phyloP scores from a whole-genome alignment of 2,888 invertebrate genomes.

The Junonia oenone region DNA sequence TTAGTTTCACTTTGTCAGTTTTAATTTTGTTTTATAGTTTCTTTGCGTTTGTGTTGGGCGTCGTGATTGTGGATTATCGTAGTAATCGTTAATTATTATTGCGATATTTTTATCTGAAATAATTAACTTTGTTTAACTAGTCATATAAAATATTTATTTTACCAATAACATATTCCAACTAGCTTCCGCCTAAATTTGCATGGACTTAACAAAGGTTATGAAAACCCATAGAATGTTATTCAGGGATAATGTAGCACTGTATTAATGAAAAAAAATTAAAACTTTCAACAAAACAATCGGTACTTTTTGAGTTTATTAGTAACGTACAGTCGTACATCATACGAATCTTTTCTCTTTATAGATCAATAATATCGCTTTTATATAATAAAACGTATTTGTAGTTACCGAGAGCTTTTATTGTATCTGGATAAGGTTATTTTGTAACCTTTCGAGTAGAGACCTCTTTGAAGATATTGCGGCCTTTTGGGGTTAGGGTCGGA shows the following conservation, averaged over 20 bases:
- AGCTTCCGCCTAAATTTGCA: too few relatives aligned
- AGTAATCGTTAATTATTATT: too few relatives aligned
- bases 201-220: too few relatives aligned
- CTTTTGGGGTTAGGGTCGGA: slow-evolving; percentile 29
- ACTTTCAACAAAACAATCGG: too few relatives aligned
- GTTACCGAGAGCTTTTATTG: slow-evolving; percentile 14
- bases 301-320: too few relatives aligned
- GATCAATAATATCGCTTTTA: slow-evolving; percentile 6
- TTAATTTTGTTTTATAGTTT: slow-evolving; percentile 48
- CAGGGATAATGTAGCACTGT: too few relatives aligned
- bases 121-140: too few relatives aligned
- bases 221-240: too few relatives aligned
- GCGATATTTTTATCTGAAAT: too few relatives aligned
- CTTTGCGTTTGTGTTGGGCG: not conserved
- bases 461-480: slow-evolving; percentile 53
- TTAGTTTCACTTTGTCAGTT: slow-evolving; percentile 71
- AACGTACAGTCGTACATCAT: too few relatives aligned
- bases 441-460: slow-evolving; percentile 43
- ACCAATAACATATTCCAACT: slow-evolving; percentile 9
- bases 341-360: too few relatives aligned
- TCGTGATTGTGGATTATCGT: not conserved
- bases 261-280: too few relatives aligned
- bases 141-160: not conserved
- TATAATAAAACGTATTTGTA: not conserved
- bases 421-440: slow-evolving; percentile 28